A percentile compares a stretch with the other conserved stretches of the same genome.
These are phyloP conservation scores for Deilephila porcellus DNA, from an alignment of 2,888 invertebrate genomes.

Conservation along the genomic window DNA sequence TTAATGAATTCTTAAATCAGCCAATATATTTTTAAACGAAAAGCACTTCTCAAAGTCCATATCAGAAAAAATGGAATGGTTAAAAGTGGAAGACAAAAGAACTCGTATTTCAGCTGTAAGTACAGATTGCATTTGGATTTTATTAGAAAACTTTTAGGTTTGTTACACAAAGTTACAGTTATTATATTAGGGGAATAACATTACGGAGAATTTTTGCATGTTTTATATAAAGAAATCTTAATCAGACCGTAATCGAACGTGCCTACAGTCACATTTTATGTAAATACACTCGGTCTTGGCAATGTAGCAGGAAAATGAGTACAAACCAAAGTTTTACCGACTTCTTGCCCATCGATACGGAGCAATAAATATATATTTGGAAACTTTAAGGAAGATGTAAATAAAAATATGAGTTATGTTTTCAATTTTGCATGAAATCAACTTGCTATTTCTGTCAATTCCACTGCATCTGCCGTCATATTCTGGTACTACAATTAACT, in stretches of 20 bases:
- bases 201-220: slow-evolving; percentile 7
- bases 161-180: slow-evolving; percentile 29
- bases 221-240: slow-evolving; percentile 4
- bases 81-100: slow-evolving; percentile 52
- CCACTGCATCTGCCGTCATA: too few relatives aligned
- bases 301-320: not conserved
- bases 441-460: too few relatives aligned
- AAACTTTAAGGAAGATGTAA: not conserved
- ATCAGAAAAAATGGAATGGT: slow-evolving; percentile 49
- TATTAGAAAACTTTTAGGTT: slow-evolving; percentile 56
- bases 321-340: not conserved
- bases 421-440: too few relatives aligned
- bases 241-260: slow-evolving; percentile 3
- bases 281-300: not conserved
- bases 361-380: not conserved
- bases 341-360: not conserved
- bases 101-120: slow-evolving; percentile 56
- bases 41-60: slow-evolving; percentile 50
- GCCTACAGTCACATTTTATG: not conserved
- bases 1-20: not conserved
- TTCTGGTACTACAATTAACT: too few relatives aligned
- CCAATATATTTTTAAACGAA: slow-evolving; percentile 29
- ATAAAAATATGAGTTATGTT: not conserved
- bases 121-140: slow-evolving; percentile 59
- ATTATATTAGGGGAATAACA: slow-evolving; percentile 19